phyloP scores from a whole-genome alignment of 2,113 vertebrate genomes.

The Anhinga rufa region DNA sequence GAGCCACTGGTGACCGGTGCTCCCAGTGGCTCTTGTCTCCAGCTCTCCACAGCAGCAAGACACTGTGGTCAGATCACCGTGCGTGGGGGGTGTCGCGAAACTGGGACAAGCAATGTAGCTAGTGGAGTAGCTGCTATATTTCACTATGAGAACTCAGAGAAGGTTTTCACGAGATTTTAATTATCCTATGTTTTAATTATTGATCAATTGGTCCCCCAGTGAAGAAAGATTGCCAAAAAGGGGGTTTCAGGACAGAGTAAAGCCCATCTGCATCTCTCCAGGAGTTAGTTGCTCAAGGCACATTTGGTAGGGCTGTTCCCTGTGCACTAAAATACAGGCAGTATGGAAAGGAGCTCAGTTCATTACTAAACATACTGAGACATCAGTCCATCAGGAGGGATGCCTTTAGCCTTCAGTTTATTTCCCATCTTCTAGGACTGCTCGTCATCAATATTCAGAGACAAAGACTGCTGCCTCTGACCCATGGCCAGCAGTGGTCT shows the following conservation, averaged over 20 bases:
- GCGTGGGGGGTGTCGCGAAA: not conserved
- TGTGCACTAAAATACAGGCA: not conserved
- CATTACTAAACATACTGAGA: not conserved
- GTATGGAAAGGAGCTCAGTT: not conserved
- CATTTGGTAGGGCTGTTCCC: not conserved
- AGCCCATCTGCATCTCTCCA: not conserved
- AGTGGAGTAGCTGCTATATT: not conserved
- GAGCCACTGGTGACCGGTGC: not conserved
- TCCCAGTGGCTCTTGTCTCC: not conserved
- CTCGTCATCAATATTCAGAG: not conserved
- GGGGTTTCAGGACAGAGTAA: not conserved
- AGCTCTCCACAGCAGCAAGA: not conserved
- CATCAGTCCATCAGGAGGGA: not conserved
- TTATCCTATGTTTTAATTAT: not conserved
- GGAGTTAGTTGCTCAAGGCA: not conserved
- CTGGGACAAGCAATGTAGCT: not conserved
- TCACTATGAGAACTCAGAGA: not conserved
- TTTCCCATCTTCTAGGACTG: not conserved
- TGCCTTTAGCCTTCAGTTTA: not conserved
- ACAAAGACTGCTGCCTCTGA: not conserved
- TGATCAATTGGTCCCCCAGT: not conserved
- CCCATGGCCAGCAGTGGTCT: fast-evolving
- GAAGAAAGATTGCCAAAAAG: not conserved
- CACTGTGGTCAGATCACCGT: fast-evolving
- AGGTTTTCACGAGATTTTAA: constrained; percentile 11